phyloP scores from a whole-genome alignment of 2,888 invertebrate genomes.

The Oxycera nigricornis region DNA sequence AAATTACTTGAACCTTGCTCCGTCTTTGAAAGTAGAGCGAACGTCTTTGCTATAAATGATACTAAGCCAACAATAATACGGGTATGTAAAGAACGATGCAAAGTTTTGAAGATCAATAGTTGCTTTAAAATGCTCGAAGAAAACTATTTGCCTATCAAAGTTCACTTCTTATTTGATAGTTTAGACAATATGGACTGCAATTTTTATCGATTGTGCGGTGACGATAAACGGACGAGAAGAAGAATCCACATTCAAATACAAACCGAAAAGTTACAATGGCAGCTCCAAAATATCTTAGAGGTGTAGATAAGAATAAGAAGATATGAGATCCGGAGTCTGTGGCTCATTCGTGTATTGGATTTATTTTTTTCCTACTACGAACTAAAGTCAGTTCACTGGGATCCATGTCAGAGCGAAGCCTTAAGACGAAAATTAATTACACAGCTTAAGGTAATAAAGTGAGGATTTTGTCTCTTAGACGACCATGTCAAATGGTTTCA shows the following conservation, averaged over 20 bases:
- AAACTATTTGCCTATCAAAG: too few species aligned
- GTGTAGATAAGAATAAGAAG: conserved; percentile 4
- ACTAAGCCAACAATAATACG: too few species aligned
- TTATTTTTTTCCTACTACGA: too few species aligned
- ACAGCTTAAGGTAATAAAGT: conserved; percentile 39
- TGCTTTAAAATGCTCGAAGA: too few species aligned
- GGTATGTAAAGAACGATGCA: too few species aligned
- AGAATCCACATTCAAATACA: neutral
- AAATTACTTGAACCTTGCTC: too few species aligned
- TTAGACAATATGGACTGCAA: too few species aligned
- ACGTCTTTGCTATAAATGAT: too few species aligned
- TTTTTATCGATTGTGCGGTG: too few species aligned
- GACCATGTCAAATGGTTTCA: neutral
- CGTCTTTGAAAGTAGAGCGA: too few species aligned
- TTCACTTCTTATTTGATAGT: too few species aligned
- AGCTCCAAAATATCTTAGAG: neutral
- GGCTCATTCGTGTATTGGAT: neutral
- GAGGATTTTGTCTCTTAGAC: conserved; percentile 15
- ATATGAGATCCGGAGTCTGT: conserved; percentile 1
- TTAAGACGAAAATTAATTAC: conserved; percentile 39
- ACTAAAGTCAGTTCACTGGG: conserved; percentile 16
- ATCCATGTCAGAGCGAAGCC: conserved; percentile 24
- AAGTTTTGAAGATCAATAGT: too few species aligned
- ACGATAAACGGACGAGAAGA: neutral
- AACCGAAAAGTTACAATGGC: neutral